phyloP scores from a whole-genome alignment of 2,888 invertebrate species.

The Lasioglossum oenotherae region DNA sequence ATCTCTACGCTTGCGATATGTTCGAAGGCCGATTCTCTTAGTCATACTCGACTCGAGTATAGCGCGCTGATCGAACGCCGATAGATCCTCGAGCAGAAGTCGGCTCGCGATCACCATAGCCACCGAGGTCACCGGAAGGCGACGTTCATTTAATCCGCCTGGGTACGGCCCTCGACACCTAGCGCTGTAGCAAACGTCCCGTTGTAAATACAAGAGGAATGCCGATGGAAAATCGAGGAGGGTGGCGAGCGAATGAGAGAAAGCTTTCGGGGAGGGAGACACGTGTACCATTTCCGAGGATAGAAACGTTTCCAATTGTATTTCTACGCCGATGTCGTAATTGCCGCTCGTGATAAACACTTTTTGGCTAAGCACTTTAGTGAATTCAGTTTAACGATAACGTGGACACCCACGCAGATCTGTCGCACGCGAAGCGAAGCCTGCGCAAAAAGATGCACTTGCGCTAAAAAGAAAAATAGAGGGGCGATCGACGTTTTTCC shows the following conservation, averaged over 20 bases:
- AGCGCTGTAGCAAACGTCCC: slow-evolving; percentile 65
- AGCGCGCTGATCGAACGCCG: slow-evolving; percentile 45
- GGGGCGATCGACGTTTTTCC: slow-evolving; percentile 42
- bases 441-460: slow-evolving; percentile 45
- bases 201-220: slow-evolving; percentile 71
- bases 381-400: slow-evolving; percentile 59
- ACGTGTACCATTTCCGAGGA: slow-evolving; percentile 50
- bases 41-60: slow-evolving; percentile 43
- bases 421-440: slow-evolving; percentile 9
- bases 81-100: slow-evolving; percentile 15
- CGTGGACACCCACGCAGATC: neutral
- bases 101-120: neutral
- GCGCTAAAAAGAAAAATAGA: slow-evolving; percentile 1
- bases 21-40: slow-evolving; percentile 51
- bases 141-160: slow-evolving; percentile 69
- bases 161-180: slow-evolving; percentile 65
- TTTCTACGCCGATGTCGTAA: slow-evolving; percentile 67
- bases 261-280: slow-evolving; percentile 30
- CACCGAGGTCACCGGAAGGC: neutral
- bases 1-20: slow-evolving; percentile 56
- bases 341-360: slow-evolving; percentile 64
- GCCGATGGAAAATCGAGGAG: slow-evolving; percentile 10
- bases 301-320: slow-evolving; percentile 52
- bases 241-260: slow-evolving; percentile 47
- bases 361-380: slow-evolving; percentile 66